Conservation (phyloP, 2,113 vertebrate genomes). For the Phrynocephalus versicolor region DNA sequence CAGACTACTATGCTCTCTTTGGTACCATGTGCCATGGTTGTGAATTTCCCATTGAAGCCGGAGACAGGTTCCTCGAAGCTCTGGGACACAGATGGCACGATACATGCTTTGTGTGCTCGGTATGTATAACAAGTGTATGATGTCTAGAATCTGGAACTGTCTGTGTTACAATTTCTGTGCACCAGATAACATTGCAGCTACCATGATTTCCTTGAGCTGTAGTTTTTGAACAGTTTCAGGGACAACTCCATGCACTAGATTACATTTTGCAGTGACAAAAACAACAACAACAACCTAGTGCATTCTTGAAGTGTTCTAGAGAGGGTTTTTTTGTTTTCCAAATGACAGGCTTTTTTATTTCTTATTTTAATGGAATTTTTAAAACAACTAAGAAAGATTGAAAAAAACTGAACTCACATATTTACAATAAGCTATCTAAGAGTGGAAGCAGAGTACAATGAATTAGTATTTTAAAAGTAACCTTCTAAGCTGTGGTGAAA, state of each 20-base stretch:
- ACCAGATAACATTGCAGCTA: not conserved
- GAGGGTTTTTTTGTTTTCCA: too few species aligned
- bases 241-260: not conserved
- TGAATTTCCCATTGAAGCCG: slow-evolving; percentile 97
- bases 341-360: too few species aligned
- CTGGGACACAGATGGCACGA: slow-evolving; percentile 95
- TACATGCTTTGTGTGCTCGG: slow-evolving; percentile 96
- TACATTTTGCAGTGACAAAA: too few species aligned
- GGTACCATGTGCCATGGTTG: slow-evolving; percentile 94
- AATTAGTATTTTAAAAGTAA: too few species aligned
- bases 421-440: too few species aligned
- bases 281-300: too few species aligned
- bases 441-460: too few species aligned
- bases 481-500: too few species aligned
- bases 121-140: slow-evolving; percentile 67
- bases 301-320: too few species aligned
- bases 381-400: too few species aligned
- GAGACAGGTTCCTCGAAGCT: slow-evolving; percentile 95
- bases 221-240: not conserved
- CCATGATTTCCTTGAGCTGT: not conserved
- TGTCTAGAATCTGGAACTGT: not conserved
- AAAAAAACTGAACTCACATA: too few species aligned
- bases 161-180: not conserved
- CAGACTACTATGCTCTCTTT: slow-evolving; percentile 94
- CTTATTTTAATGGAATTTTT: too few species aligned